Evolutionary conservation across 2,888 invertebrate genomes (phyloP).

Genomic region (Thymelicus sylvestris): DNA sequence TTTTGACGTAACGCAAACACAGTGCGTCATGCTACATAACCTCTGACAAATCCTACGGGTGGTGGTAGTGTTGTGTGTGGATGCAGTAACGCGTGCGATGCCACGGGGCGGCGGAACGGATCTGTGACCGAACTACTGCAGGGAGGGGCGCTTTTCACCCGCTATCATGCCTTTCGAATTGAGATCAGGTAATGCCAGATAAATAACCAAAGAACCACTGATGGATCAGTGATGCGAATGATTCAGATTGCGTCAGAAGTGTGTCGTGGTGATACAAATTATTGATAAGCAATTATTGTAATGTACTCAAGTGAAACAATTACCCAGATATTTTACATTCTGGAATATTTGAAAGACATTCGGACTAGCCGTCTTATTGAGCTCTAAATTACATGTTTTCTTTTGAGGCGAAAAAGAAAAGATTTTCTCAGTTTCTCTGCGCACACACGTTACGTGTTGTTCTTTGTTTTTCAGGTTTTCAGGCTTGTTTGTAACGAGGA

Average conservation of each 20-base stretch:
- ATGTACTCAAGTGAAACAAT: constrained; percentile 7
- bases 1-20: constrained; percentile 65
- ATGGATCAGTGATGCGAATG: background rate
- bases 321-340: constrained; percentile 17
- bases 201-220: constrained; percentile 6
- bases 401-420: constrained; percentile 14
- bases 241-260: background rate
- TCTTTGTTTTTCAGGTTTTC: constrained; percentile 10
- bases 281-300: constrained; percentile 1
- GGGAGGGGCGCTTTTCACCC: constrained; percentile 72
- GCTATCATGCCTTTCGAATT: constrained; percentile 78
- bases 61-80: constrained; percentile 62
- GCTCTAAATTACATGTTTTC: constrained; percentile 10
- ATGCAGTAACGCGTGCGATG: constrained; percentile 69
- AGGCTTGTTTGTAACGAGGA: background rate
- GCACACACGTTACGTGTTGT: constrained; percentile 16
- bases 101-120: constrained; percentile 61
- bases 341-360: constrained; percentile 32
- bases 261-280: background rate
- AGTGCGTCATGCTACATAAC: constrained; percentile 63
- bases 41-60: constrained; percentile 57
- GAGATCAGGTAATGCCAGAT: constrained; percentile 71
- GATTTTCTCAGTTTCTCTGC: constrained; percentile 14
- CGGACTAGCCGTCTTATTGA: constrained; percentile 5
- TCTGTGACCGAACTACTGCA: constrained; percentile 67